Evolutionary conservation across 2,888 invertebrate species (phyloP), one percentile per base, ranked within the genome.

Genomic region (Orthosia gracilis): DNA sequence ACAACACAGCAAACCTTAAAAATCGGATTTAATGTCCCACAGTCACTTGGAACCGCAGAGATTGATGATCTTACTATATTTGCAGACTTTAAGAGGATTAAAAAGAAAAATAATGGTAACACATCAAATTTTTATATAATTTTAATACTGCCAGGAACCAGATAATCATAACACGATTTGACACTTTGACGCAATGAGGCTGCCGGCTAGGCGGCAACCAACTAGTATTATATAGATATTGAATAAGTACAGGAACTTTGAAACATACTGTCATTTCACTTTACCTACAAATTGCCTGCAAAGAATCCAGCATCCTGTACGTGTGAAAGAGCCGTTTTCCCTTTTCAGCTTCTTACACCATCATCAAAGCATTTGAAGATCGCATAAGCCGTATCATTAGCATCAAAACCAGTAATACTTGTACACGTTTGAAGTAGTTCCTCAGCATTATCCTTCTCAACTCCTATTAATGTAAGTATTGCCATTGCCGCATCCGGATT

Each of bases 321-420:
- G 5, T 31, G 11, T 55, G n/a, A 3, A 58, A 58, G 15, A 13
- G 2, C 4, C 17, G 15, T 11, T 3, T 13, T n/a, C 17, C 17
- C 4, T 21, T 40, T 54, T 76, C 18, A 67, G 0, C 1, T 31
- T n/a, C 13, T 67, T 23, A 65, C 52, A 13, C 26, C 58, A 12
- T 18, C 31, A 0, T 66, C 64, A 9, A 80, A 57, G 50, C 80
- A 80, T 54, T 67, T 71, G 68, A 82, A 76, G 52, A 76, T 52
- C 4, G 63, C 70, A 3, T 70, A 80, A 9, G 71, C 55, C 18
- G 52, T 64, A 4, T 59, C 67, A 3, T 52, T 17, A 11, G 67
- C 71, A 40, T 63, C 71, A 40, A 54, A 55, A 18, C 71, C 67
- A 55, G 59, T 17, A 17, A 68, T 21, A 54, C 63, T 70, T 12